Evolutionary conservation across 2,113 vertebrate genomes (phyloP).

Genomic region (Nesogale talazaci): DNA sequence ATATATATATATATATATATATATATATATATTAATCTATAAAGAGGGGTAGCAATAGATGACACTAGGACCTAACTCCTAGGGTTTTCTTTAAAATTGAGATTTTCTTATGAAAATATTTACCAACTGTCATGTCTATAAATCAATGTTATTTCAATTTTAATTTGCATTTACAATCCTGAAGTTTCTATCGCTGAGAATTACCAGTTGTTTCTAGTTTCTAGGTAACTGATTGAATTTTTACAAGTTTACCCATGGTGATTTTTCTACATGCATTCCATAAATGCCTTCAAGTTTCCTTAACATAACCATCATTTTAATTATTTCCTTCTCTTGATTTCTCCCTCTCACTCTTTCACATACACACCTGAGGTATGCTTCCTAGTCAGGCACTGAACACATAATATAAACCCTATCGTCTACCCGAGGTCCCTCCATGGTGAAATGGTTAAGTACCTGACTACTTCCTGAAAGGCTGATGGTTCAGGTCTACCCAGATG

Average conservation of each 20-base stretch:
- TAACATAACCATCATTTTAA: not conserved
- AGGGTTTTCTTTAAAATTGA: conserved; percentile 15
- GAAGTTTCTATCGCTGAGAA: not conserved
- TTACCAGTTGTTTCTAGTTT: conserved; percentile 18
- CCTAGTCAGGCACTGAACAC: not conserved
- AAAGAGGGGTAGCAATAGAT: not conserved
- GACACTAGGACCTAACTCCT: not conserved
- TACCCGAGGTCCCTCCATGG: not conserved
- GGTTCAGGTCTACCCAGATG: not conserved
- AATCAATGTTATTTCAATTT: conserved; percentile 16
- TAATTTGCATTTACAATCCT: conserved; percentile 32
- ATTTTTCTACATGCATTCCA: not conserved
- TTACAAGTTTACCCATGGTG: not conserved
- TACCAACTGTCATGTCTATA: not conserved
- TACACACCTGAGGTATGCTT: not conserved
- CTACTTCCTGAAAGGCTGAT: not conserved
- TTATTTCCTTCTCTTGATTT: not conserved
- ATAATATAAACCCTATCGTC: not conserved
- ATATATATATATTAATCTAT: no score
- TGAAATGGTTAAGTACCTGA: not conserved
- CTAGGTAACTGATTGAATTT: not conserved
- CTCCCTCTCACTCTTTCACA: not conserved
- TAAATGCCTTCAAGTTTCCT: not conserved
- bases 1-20: no score
- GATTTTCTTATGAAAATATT: conserved; percentile 9